phyloP scores from a whole-genome alignment of 2,797 vertebrate species.

The Dromococcyx pavoninus region DNA sequence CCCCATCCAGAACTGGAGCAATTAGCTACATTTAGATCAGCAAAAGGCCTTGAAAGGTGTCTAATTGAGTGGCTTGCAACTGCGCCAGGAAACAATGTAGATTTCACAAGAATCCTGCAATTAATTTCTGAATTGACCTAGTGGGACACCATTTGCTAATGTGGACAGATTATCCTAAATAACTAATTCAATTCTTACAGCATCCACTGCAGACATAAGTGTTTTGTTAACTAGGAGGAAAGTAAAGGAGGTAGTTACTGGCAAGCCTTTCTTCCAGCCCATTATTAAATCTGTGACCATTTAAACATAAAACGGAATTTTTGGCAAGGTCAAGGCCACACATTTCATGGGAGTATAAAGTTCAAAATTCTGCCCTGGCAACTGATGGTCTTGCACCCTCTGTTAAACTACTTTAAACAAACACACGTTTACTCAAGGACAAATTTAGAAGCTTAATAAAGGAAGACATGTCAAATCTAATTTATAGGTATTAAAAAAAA shows the following conservation, averaged over 20 bases:
- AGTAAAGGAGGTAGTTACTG: constrained; percentile 65
- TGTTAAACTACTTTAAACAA: constrained; percentile 31
- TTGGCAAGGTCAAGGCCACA: constrained; percentile 58
- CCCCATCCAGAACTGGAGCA: constrained; percentile 75
- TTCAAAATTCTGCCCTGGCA: constrained; percentile 57
- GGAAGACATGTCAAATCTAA: constrained; percentile 49
- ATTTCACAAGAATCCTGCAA: constrained; percentile 77
- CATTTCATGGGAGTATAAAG: constrained; percentile 53
- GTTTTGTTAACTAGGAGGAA: constrained; percentile 64
- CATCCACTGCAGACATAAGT: constrained; percentile 41
- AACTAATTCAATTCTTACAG: constrained; percentile 63
- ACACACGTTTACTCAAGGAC: constrained; percentile 31
- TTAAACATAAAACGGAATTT: constrained; percentile 64
- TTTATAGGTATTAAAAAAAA: constrained; percentile 44
- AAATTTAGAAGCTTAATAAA: constrained; percentile 63
- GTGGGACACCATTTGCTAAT: constrained; percentile 76
- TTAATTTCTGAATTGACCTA: constrained; percentile 77
- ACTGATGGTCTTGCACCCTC: constrained; percentile 21
- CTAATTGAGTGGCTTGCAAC: constrained; percentile 77
- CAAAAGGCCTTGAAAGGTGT: constrained; percentile 80
- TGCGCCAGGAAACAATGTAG: constrained; percentile 77
- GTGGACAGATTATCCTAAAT: constrained; percentile 66
- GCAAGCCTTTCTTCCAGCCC: constrained; percentile 42
- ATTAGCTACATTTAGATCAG: constrained; percentile 79
- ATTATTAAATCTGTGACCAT: constrained; percentile 71